Conservation (phyloP, 2,113 vertebrate genomes). For the Sapayoa aenigma region DNA sequence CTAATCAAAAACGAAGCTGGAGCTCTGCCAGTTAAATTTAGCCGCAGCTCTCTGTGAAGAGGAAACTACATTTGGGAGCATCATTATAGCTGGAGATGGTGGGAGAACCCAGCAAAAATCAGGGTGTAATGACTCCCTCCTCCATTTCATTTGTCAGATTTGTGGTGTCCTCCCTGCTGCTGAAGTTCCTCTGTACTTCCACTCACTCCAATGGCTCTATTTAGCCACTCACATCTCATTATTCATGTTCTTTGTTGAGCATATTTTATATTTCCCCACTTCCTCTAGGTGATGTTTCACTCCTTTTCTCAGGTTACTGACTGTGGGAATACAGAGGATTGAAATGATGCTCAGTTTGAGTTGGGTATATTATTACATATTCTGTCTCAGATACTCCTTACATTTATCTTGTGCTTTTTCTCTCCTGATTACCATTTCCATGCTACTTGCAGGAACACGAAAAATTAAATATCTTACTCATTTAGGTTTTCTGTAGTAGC, state of each 20-base stretch:
- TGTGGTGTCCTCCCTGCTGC: not conserved
- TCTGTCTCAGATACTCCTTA: not conserved
- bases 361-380: not conserved
- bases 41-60: not conserved
- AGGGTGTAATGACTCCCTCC: not conserved
- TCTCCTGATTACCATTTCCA: not conserved
- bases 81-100: not conserved
- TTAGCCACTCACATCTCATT: not conserved
- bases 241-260: not conserved
- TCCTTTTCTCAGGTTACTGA: not conserved
- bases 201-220: not conserved
- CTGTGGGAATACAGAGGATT: not conserved
- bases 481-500: not conserved
- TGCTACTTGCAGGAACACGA: not conserved
- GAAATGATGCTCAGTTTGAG: not conserved
- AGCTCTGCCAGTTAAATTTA: not conserved
- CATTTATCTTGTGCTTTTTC: not conserved
- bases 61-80: not conserved
- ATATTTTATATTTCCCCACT: not conserved
- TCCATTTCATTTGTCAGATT: not conserved
- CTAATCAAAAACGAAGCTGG: too few relatives aligned
- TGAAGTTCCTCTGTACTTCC: not conserved
- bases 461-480: not conserved
- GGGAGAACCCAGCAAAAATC: not conserved
- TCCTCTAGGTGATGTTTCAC: not conserved